A percentile compares a stretch with the other conserved stretches of the same genome.
Conservation (phyloP, 1,140 invertebrate genomes). For the Nasonia vitripennis region DNA sequence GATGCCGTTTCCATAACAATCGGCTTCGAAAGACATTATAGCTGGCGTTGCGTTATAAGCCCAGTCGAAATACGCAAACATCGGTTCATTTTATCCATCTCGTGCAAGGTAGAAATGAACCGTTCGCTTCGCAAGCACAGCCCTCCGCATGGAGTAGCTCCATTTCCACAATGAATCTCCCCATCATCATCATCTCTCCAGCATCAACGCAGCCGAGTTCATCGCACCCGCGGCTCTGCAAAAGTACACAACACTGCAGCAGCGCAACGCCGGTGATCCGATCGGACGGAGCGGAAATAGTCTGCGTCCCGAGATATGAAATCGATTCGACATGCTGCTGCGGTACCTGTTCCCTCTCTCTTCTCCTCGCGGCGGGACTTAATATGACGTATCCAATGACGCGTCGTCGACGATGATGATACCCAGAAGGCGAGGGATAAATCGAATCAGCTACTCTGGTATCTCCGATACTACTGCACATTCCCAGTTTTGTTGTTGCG, state of each 20-base stretch:
- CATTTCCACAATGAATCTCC: background rate
- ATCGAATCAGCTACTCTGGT: background rate
- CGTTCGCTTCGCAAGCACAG: too few species aligned
- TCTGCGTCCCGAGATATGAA: conserved; percentile 21
- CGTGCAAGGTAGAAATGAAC: too few species aligned
- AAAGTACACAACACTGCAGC: conserved; percentile 4
- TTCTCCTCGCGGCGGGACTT: conserved; percentile 19
- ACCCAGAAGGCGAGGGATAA: conserved; percentile 35
- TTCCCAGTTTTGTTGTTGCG: background rate
- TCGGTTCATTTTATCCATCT: too few species aligned
- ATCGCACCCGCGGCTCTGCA: background rate
- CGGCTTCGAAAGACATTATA: too few species aligned
- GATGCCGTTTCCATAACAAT: too few species aligned
- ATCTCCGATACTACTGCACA: background rate
- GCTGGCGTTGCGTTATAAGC: too few species aligned
- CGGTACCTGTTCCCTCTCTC: background rate
- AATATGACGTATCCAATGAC: conserved; percentile 56
- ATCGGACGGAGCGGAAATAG: conserved; percentile 38
- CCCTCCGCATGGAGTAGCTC: background rate
- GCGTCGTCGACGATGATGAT: conserved; percentile 53
- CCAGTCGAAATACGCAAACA: too few species aligned
- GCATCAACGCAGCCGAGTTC: background rate
- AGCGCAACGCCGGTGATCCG: background rate
- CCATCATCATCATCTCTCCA: background rate
- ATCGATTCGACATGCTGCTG: conserved; percentile 35